Base-by-base conservation (phyloP, 2,113 vertebrate genomes). In the Serinus canaria region DNA sequence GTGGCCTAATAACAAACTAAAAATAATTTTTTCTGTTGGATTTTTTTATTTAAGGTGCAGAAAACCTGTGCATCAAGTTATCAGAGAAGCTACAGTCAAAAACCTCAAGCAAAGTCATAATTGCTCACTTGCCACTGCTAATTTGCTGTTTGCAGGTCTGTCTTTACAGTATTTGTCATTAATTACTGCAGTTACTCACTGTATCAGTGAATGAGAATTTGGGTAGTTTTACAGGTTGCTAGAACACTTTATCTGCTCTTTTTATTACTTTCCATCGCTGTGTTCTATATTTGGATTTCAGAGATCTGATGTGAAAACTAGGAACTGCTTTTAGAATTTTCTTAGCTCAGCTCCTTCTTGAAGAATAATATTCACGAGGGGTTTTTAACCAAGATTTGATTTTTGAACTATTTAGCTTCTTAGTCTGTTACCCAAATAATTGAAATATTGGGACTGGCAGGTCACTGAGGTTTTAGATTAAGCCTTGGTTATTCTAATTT, bases 41-140 rank as follows among this genome's bases (percentile, higher is more conserved):
- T 85, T 92, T 82, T 80, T 83, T 88, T 2, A 2, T 55, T 60
- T 66, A 92, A 99, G 99, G 99, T 94, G 99, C 99, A 47, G 99
- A 99, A 97, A 99, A 99, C 94, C 97, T 99, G 93, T 99, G 99
- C 93, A 98, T 98, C 91, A 99, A 99, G 92, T 97, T 99, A 8
- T 99, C 99, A 3, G 99, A 99, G 96, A 99, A 99, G 92, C 98
- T 99, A 47, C 99, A 99, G 97, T 99, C 99, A 1, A 99, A 99
- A 98, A 99, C 99, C 0, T 99, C 99, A 30, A 99, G 99, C 97
- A 99, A 99, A 98, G 98, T 99, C 94, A 99, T 99, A 96, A 99
- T 99, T 28, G 99, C 99, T 13, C 99, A 99, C 94, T 98, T 99
- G 98, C 99, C 99, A 3, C 96, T 99, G 79, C 98, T 99, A 10